These are phyloP conservation scores for Tipula unca DNA, from an alignment of 2,888 invertebrate genomes.

Conservation along the genomic window DNA sequence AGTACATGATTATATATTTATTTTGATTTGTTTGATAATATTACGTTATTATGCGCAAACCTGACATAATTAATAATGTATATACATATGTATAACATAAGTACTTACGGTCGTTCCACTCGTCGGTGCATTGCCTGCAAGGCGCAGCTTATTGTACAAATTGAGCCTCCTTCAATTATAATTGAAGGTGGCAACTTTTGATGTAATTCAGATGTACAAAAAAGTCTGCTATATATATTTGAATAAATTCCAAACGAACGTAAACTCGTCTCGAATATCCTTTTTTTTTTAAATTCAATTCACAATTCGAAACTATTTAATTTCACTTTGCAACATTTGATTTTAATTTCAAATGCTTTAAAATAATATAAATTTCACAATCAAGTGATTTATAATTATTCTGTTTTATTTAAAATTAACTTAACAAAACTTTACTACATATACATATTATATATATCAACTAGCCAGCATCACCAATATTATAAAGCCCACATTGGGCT, in stretches of 20 bases:
- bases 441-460: not conserved
- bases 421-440: not conserved
- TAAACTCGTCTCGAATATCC: not conserved
- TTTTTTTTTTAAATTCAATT: not conserved
- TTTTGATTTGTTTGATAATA: too few relatives aligned
- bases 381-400: conserved; percentile 16
- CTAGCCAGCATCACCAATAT: conserved; percentile 22
- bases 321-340: not conserved
- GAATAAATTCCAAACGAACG: not conserved
- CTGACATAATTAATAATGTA: not conserved
- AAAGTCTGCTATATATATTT: not conserved
- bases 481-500: conserved; percentile 21
- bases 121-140: conserved; percentile 43
- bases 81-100: too few relatives aligned
- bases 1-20: too few relatives aligned
- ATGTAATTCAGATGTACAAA: not conserved
- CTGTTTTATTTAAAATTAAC: not conserved
- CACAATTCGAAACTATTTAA: not conserved
- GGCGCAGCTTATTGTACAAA: conserved; percentile 37
- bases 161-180: conserved; percentile 30
- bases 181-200: conserved; percentile 28
- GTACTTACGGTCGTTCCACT: conserved; percentile 41
- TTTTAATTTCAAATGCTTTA: not conserved
- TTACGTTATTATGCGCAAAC: not conserved
- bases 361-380: not conserved